Conservation (phyloP, 1,140 invertebrate genomes). For the Pristionchus pacificus region DNA sequence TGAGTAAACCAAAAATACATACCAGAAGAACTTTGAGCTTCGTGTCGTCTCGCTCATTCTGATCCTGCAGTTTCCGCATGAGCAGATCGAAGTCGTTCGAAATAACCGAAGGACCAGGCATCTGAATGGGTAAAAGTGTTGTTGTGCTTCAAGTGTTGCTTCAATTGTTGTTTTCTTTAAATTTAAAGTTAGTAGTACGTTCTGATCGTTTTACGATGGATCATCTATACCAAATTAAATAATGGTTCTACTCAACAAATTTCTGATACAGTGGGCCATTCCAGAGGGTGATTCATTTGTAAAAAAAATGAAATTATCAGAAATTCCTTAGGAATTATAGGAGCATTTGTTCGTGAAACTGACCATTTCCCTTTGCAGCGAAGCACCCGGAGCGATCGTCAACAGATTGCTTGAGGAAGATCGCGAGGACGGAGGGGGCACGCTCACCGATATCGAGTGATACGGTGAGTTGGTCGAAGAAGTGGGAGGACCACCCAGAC, state of each 20-base stretch:
- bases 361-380: too few species aligned
- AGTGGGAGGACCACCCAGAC: background rate
- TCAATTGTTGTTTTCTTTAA: too few species aligned
- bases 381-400: too few species aligned
- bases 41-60: background rate
- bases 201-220: too few species aligned
- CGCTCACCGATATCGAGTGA: too few species aligned
- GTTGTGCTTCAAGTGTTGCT: too few species aligned
- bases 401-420: background rate
- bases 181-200: too few species aligned
- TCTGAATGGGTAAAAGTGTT: too few species aligned
- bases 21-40: conserved; percentile 13
- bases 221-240: too few species aligned
- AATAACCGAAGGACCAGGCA: background rate
- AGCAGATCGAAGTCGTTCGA: background rate
- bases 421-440: background rate
- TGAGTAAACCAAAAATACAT: background rate
- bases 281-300: background rate
- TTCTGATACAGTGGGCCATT: too few species aligned
- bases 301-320: background rate
- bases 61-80: background rate
- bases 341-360: too few species aligned
- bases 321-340: background rate
- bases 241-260: too few species aligned
- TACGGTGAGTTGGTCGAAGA: background rate